Evolutionary conservation across 1,140 invertebrate genomes (phyloP).

Genomic region (Drosophila lowei): DNA sequence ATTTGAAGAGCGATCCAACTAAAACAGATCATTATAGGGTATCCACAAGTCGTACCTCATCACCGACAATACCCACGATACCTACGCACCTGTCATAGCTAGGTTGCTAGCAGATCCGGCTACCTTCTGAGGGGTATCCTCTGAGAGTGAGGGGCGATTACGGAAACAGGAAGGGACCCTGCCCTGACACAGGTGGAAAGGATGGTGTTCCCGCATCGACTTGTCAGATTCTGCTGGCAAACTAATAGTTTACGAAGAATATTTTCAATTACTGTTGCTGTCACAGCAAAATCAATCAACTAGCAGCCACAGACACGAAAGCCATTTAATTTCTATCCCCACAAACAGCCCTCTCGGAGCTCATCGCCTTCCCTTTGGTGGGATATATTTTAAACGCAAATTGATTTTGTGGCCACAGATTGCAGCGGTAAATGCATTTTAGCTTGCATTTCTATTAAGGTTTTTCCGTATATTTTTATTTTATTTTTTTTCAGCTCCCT

Average conservation of each 20-base stretch:
- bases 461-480: slow-evolving; percentile 28
- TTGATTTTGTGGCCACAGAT: slow-evolving; percentile 80
- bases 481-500: slow-evolving; percentile 9
- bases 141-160: slow-evolving; percentile 38
- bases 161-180: slow-evolving; percentile 66
- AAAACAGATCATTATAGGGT: too few relatives aligned
- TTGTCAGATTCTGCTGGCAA: slow-evolving; percentile 34
- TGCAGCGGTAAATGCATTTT: slow-evolving; percentile 74
- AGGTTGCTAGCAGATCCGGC: too few relatives aligned
- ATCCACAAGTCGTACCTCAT: too few relatives aligned
- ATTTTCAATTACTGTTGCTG: slow-evolving; percentile 79
- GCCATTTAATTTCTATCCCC: slow-evolving; percentile 66
- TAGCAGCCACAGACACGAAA: slow-evolving; percentile 67
- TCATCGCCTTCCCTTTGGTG: slow-evolving; percentile 10
- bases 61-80: too few relatives aligned
- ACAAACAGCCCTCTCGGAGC: slow-evolving; percentile 5
- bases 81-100: too few relatives aligned
- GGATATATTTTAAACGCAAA: slow-evolving; percentile 66
- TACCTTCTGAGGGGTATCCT: neutral
- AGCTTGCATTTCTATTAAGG: slow-evolving; percentile 30
- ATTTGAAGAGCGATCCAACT: too few relatives aligned
- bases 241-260: slow-evolving; percentile 75
- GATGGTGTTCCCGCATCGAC: slow-evolving; percentile 19
- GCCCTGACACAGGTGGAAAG: slow-evolving; percentile 45
- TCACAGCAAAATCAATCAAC: slow-evolving; percentile 81